Conservation (phyloP, 2,113 vertebrate species). For the Bos indicus region DNA sequence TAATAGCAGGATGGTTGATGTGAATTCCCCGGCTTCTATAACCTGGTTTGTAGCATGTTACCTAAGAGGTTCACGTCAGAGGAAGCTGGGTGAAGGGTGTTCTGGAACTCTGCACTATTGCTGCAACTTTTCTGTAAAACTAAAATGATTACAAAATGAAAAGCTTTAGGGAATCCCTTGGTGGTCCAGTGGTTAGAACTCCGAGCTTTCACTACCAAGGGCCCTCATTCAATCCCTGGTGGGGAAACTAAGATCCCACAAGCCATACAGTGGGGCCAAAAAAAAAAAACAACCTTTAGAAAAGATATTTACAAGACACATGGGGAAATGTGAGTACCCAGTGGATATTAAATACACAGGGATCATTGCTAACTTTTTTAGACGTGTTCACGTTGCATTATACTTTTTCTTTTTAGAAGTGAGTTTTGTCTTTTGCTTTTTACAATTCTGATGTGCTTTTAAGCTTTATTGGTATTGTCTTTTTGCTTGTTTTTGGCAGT, state of each 20-base stretch:
- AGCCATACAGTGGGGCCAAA: background rate
- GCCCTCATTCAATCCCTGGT: background rate
- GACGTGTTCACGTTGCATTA: background rate
- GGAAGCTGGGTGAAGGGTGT: background rate
- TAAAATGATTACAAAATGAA: background rate
- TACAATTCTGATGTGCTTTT: background rate
- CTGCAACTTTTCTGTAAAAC: background rate
- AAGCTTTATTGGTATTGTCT: background rate
- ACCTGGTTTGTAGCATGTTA: background rate
- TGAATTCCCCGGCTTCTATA: background rate
- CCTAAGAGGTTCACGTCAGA: background rate
- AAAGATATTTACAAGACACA: background rate
- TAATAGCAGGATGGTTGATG: background rate
- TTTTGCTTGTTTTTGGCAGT: background rate
- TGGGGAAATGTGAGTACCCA: background rate
- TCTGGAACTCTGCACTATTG: background rate
- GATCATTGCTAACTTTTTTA: background rate
- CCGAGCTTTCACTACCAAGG: background rate
- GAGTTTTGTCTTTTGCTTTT: background rate
- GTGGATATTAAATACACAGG: background rate
- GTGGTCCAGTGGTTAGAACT: background rate
- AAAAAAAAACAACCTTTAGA: background rate
- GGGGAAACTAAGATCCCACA: background rate
- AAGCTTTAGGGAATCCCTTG: background rate
- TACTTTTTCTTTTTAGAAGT: background rate